phyloP scores from a whole-genome alignment of 2,113 vertebrate species.

The Antennarius striatus region DNA sequence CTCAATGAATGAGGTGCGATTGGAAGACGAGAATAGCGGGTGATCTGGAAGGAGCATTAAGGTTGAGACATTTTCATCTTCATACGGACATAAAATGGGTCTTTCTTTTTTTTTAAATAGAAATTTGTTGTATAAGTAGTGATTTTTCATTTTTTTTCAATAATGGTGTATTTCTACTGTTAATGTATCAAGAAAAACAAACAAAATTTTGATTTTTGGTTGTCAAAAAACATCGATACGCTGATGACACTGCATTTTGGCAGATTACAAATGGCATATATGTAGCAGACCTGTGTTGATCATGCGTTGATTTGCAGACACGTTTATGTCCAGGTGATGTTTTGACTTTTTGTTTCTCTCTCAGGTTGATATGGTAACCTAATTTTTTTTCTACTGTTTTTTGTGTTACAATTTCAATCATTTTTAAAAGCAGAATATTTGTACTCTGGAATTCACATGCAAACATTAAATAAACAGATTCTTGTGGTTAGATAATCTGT shows the following conservation, averaged over 20 bases:
- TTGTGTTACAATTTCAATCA: slow-evolving; percentile 67
- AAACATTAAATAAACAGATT: slow-evolving; percentile 71
- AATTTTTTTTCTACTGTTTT: slow-evolving; percentile 68
- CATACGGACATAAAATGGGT: slow-evolving; percentile 40
- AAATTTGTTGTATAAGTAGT: slow-evolving; percentile 61
- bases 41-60: slow-evolving; percentile 54
- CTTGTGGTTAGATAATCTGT: slow-evolving; percentile 56
- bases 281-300: slow-evolving; percentile 73
- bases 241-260: slow-evolving; percentile 68
- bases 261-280: slow-evolving; percentile 68
- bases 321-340: slow-evolving; percentile 61
- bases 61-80: slow-evolving; percentile 57
- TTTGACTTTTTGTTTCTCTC: slow-evolving; percentile 71
- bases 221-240: slow-evolving; percentile 60
- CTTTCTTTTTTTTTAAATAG: slow-evolving; percentile 25
- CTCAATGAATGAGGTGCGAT: slow-evolving; percentile 46
- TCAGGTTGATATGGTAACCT: slow-evolving; percentile 74
- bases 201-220: slow-evolving; percentile 58
- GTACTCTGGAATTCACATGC: slow-evolving; percentile 72
- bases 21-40: slow-evolving; percentile 42
- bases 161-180: slow-evolving; percentile 72
- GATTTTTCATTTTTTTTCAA: slow-evolving; percentile 45
- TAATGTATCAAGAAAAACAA: slow-evolving; percentile 51
- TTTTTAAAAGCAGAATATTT: slow-evolving; percentile 76
- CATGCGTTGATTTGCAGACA: slow-evolving; percentile 67